Conservation (phyloP, 2,113 vertebrate species). For the Varanus komodoensis region DNA sequence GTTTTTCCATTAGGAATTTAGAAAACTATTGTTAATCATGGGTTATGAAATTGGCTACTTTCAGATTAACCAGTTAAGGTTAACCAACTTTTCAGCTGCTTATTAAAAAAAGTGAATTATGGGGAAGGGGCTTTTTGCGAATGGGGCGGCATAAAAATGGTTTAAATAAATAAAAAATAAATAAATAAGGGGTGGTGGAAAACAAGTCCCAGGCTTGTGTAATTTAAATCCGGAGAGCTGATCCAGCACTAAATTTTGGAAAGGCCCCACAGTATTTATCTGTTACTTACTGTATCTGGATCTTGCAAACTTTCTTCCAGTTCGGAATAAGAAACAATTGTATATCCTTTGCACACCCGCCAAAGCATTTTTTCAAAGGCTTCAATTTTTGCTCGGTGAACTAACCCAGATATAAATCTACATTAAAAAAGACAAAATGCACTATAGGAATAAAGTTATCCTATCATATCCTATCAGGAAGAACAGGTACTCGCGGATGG, state of each 20-base stretch:
- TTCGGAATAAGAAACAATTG: slow-evolving; percentile 92
- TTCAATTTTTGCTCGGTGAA: slow-evolving; percentile 88
- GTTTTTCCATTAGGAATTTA: not conserved
- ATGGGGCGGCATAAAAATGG: too few relatives aligned
- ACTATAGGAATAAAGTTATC: not conserved
- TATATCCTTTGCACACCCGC: slow-evolving; percentile 95
- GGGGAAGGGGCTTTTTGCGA: too few relatives aligned
- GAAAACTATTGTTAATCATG: not conserved
- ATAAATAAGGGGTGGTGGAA: too few relatives aligned
- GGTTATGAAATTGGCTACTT: not conserved
- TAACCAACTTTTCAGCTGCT: not conserved
- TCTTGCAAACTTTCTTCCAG: slow-evolving; percentile 88
- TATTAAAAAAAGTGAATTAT: not conserved
- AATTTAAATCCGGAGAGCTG: not conserved
- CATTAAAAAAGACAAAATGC: fast-evolving
- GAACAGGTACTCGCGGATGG: not conserved
- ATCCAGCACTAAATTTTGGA: not conserved
- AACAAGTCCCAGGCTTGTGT: too few relatives aligned
- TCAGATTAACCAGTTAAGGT: too few relatives aligned
- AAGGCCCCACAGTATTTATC: not conserved
- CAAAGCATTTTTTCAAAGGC: slow-evolving; percentile 97
- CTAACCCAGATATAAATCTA: slow-evolving; percentile 93
- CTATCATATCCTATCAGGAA: not conserved
- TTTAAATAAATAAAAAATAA: too few relatives aligned
- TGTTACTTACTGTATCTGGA: slow-evolving; percentile 85